Evolutionary conservation across 2,113 vertebrate species (phyloP), one percentile per base, ranked within the genome.

Genomic region (Lutjanus erythropterus): DNA sequence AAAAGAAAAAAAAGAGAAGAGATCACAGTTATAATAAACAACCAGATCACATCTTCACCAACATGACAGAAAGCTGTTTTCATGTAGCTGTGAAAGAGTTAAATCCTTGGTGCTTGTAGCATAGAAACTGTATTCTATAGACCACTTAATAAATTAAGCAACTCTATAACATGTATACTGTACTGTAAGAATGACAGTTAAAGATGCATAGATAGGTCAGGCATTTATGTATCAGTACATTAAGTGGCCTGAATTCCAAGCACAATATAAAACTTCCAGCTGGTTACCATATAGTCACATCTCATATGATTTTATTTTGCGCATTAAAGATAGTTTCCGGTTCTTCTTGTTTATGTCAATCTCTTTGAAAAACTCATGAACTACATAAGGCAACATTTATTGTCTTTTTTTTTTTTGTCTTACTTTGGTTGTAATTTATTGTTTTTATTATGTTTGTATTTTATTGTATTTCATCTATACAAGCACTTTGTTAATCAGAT

Each of bases 1-100:
- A 35, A 81, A 35, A 86, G 62, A 73, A 72, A 47, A 90, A 69
- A 75, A 60, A 50, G 14, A 66, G 29, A 61, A 61, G 6, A 83
- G 37, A 56, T 41, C 41, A 41, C n/a, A 64, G 77, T 74, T 68
- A 79, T 12, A 78, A 81, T 59, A 71, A 75, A 84, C 5, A 27
- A 53, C 18, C 14, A 37, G 5, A 64, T 60, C 11, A 59, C 39
- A 58, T n/a, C 49, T 19, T 33, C 37, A 60, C 39, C 27, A 55
- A 58, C 9, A 37, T 29, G 35, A 78, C 29, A 55, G 6, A 53
- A 14, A 59, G 47, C 15, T 14, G 47, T 50, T 67, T 35, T 7
- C 33, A 46, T 66, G 84, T 25, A 68, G 12, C 25, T 8, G n/a
- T n/a, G 16, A 33, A 78, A 50, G n/a, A 74, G 18, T 21, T 6